Evolutionary conservation across 2,888 invertebrate genomes (phyloP).

Genomic region (Digitonthophagus gazella): DNA sequence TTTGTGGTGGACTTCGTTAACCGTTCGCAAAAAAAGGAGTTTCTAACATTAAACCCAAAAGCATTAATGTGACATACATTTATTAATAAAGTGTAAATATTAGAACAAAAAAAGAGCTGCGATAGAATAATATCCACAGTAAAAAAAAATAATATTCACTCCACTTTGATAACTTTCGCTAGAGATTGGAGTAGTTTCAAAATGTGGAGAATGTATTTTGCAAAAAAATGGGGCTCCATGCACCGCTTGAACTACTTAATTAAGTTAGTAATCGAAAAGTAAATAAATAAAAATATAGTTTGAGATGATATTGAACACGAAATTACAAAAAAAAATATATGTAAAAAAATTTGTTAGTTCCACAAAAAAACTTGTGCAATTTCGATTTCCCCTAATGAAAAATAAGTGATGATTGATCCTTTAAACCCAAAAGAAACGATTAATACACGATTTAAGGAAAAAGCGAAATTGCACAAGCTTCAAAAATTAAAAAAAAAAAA

Average conservation of each 20-base stretch:
- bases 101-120: slow-evolving; percentile 47
- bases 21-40: slow-evolving; percentile 42
- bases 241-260: slow-evolving; percentile 23
- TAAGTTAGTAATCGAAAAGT: slow-evolving; percentile 26
- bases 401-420: slow-evolving; percentile 6
- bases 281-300: neutral
- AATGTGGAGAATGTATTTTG: slow-evolving; percentile 4
- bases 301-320: neutral
- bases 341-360: slow-evolving; percentile 19
- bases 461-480: slow-evolving; percentile 9
- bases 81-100: slow-evolving; percentile 52
- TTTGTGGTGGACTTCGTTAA: slow-evolving; percentile 29
- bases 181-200: slow-evolving; percentile 30
- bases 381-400: slow-evolving; percentile 7
- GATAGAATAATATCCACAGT: slow-evolving; percentile 33
- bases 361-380: slow-evolving; percentile 3
- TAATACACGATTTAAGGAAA: neutral
- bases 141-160: slow-evolving; percentile 31
- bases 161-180: slow-evolving; percentile 33
- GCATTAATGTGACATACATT: slow-evolving; percentile 55
- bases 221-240: slow-evolving; percentile 20
- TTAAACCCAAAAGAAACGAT: slow-evolving; percentile 1
- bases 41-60: slow-evolving; percentile 53
- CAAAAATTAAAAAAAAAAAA: slow-evolving; percentile 20
- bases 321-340: neutral